Evolutionary conservation across 2,888 invertebrate genomes (phyloP), one percentile per base, ranked within the genome.

Genomic region (Magallana nippona): DNA sequence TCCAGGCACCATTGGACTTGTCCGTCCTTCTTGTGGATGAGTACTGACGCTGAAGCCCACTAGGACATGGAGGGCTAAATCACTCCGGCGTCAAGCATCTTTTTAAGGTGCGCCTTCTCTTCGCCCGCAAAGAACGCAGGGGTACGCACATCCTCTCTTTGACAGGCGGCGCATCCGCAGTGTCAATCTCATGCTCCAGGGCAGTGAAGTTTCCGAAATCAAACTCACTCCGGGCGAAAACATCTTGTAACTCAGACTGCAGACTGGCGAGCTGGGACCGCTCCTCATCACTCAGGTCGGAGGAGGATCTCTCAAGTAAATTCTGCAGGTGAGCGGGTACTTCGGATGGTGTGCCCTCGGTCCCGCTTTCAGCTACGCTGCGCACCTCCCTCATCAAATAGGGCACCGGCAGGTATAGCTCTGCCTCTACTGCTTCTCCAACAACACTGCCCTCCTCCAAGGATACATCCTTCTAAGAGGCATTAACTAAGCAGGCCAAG

Each of bases 121-220:
- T 87, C 87, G 0, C 27, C 63, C 22, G 62, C 86, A 79, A 87
- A 87, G 56, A 83, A 79, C 1, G 78, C 84, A n/a, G 87, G 87
- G 10, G 85, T 87, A 63, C 87, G 17, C 88, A 78, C 81, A 85
- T 79, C n/a, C 86, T n/a, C 71, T 85, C 84, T 27, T 86, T 84
- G 0, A 86, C 57, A 19, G 32, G 32, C 19, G 15, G 58, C 1
- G 83, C 84, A 13, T 58, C n/a, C 2, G 80, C 84, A 1, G 87
- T 87, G 19, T 86, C 79, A 19, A 88, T 86, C 2, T 17, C 8
- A 32, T 87, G 87, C n/a, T 85, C 83, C 13, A 87, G 81, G 1
- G 55, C 86, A 0, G 86, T 81, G 55, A 87, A 86, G 8, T 79
- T 71, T 1, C 86, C 85, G 0, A 87, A 55, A 71, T 88, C 87